These are phyloP conservation scores for Sebastes steindachneri DNA, from an alignment of 2,797 vertebrate genomes.

Conservation along the genomic window DNA sequence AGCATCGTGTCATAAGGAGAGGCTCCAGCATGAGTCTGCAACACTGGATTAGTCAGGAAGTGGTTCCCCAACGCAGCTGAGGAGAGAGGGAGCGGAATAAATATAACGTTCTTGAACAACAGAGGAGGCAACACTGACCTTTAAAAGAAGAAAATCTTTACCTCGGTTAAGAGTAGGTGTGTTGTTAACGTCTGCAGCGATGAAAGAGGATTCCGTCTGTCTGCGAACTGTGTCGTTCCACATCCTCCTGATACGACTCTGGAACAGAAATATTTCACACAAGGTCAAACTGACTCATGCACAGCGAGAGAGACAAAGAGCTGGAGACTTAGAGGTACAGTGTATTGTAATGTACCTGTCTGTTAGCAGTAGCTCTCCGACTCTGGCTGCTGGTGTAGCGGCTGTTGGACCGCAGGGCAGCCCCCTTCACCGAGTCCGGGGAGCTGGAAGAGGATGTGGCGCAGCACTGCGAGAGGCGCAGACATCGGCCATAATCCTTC, in stretches of 20 bases:
- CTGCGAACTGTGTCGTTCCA: slow-evolving; percentile 95
- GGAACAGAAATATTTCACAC: slow-evolving; percentile 34
- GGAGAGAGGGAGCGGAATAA: slow-evolving; percentile 4
- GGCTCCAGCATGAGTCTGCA: slow-evolving; percentile 90
- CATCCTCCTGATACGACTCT: slow-evolving; percentile 95
- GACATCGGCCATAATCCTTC: slow-evolving; percentile 92
- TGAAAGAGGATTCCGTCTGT: slow-evolving; percentile 94
- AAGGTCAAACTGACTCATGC: slow-evolving; percentile 40
- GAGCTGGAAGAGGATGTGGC: slow-evolving; percentile 84
- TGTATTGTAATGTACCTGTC: slow-evolving; percentile 72
- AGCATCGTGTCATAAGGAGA: slow-evolving; percentile 94
- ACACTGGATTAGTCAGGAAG: slow-evolving; percentile 90
- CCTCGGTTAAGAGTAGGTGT: slow-evolving; percentile 93
- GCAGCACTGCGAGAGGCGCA: slow-evolving; percentile 91
- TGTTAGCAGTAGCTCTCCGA: slow-evolving; percentile 76
- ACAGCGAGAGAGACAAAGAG: neutral
- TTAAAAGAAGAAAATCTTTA: slow-evolving; percentile 53
- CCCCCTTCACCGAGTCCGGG: slow-evolving; percentile 90
- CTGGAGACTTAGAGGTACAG: neutral
- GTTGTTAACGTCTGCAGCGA: slow-evolving; percentile 92
- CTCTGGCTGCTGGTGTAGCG: slow-evolving; percentile 92
- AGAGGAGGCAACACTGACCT: neutral
- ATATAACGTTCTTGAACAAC: neutral
- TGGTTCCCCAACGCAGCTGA: slow-evolving; percentile 91
- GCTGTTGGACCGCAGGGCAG: slow-evolving; percentile 89